phyloP scores from a whole-genome alignment of 2,113 vertebrate genomes.

The Dicrurus megarhynchus region DNA sequence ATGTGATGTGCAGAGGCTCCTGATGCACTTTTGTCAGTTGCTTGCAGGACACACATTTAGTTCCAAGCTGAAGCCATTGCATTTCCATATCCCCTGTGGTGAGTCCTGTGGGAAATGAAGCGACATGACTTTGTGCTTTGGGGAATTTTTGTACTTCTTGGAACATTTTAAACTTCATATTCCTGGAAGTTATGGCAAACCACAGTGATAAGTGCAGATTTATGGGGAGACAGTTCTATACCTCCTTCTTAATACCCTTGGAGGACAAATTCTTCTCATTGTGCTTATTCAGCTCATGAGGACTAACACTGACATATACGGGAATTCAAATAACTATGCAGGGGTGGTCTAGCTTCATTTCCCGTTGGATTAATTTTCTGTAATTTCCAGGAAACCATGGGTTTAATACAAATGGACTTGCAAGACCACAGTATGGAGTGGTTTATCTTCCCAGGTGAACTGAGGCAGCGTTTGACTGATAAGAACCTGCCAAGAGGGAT shows the following conservation, averaged over 20 bases:
- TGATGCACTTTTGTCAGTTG: background rate
- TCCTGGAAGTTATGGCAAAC: background rate
- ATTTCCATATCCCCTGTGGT: background rate
- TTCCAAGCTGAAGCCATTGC: background rate
- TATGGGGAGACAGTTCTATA: background rate
- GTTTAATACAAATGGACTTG: background rate
- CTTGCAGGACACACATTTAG: background rate
- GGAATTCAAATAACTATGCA: background rate
- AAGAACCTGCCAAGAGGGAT: background rate
- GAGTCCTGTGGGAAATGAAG: background rate
- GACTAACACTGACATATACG: background rate
- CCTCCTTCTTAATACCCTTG: background rate
- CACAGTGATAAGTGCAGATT: background rate
- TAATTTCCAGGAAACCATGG: background rate
- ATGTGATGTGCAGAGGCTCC: rapidly evolving
- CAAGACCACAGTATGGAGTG: background rate
- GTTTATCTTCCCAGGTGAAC: background rate
- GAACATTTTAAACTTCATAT: background rate
- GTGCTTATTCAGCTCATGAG: background rate
- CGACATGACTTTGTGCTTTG: background rate
- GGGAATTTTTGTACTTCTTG: background rate
- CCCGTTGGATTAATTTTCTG: background rate
- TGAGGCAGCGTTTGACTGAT: background rate
- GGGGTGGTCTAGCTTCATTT: background rate
- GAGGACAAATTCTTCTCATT: background rate